A percentile compares a stretch with the other conserved stretches of the same genome.
These are phyloP conservation scores for Kuschelorhynchus macadamiae DNA, from an alignment of 2,888 invertebrate species.

Conservation along the genomic window DNA sequence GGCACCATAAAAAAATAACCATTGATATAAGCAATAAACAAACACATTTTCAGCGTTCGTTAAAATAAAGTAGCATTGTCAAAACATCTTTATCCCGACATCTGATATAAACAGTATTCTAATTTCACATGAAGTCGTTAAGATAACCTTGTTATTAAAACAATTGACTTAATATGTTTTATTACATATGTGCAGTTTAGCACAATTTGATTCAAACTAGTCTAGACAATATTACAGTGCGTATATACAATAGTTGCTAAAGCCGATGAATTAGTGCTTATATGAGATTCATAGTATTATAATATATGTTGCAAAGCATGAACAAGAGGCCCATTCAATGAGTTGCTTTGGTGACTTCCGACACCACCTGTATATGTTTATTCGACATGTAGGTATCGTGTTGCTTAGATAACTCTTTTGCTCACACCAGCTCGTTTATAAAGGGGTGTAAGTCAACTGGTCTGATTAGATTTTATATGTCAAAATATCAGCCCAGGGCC, in stretches of 20 bases:
- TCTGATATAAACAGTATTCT: not conserved
- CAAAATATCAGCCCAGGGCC: conserved; percentile 19
- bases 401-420: conserved; percentile 15
- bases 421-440: conserved; percentile 4
- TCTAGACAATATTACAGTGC: not conserved
- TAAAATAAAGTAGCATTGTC: too few relatives aligned
- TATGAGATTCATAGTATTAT: conserved; percentile 13
- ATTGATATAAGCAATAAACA: too few relatives aligned
- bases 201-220: conserved; percentile 8
- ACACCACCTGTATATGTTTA: conserved; percentile 19
- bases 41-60: too few relatives aligned
- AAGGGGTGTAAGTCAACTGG: conserved; percentile 5
- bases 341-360: conserved; percentile 18
- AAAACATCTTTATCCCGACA: not conserved
- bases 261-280: conserved; percentile 16
- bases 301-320: conserved; percentile 12
- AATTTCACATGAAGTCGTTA: conserved; percentile 15
- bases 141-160: conserved; percentile 11
- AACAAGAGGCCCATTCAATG: conserved; percentile 17
- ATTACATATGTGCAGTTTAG: conserved; percentile 11
- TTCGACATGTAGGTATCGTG: conserved; percentile 11
- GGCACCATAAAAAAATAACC: too few relatives aligned
- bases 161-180: conserved; percentile 13
- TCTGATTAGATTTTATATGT: not conserved
- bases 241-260: conserved; percentile 1